Percentiles rank a stretch among this genome's conserved stretches.
Evolutionary conservation across 2,888 invertebrate genomes (phyloP).

Genomic region (Lasioglossum marginatum): DNA sequence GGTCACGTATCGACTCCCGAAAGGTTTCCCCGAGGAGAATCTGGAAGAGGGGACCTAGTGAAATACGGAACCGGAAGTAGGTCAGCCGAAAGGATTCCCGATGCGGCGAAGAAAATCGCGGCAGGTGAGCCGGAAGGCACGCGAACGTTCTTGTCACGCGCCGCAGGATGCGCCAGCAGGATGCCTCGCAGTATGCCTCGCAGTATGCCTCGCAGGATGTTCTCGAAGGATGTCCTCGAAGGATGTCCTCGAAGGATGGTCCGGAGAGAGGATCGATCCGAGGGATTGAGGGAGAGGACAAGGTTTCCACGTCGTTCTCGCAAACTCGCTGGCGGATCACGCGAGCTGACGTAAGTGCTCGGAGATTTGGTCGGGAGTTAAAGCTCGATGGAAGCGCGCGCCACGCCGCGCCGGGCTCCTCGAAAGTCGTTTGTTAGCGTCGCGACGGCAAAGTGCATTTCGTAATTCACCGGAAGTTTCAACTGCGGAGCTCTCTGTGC

Average conservation of each 20-base stretch:
- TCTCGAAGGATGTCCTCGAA: conserved; percentile 9
- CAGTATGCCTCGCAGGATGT: background rate
- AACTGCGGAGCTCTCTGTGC: background rate
- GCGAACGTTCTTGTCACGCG: conserved; percentile 3
- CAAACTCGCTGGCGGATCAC: background rate
- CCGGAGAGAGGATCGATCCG: conserved; percentile 29
- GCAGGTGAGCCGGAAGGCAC: background rate
- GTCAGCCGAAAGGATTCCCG: conserved; percentile 21
- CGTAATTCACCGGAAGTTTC: conserved; percentile 52
- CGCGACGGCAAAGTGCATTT: conserved; percentile 50
- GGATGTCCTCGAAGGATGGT: conserved; percentile 21
- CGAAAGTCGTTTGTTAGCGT: conserved; percentile 47
- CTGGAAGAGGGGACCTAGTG: background rate
- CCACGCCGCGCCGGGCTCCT: background rate
- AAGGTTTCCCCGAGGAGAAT: background rate
- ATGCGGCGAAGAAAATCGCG: background rate
- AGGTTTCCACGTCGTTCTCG: background rate
- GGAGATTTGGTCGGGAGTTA: conserved; percentile 39
- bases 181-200: background rate
- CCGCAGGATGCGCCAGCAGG: background rate
- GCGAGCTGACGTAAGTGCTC: conserved; percentile 3
- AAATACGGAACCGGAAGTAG: conserved; percentile 28
- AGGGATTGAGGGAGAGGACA: background rate
- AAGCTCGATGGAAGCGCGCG: conserved; percentile 30
- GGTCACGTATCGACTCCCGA: background rate